Base-by-base conservation (phyloP, 2,797 vertebrate genomes). In the Pipistrellus kuhlii region DNA sequence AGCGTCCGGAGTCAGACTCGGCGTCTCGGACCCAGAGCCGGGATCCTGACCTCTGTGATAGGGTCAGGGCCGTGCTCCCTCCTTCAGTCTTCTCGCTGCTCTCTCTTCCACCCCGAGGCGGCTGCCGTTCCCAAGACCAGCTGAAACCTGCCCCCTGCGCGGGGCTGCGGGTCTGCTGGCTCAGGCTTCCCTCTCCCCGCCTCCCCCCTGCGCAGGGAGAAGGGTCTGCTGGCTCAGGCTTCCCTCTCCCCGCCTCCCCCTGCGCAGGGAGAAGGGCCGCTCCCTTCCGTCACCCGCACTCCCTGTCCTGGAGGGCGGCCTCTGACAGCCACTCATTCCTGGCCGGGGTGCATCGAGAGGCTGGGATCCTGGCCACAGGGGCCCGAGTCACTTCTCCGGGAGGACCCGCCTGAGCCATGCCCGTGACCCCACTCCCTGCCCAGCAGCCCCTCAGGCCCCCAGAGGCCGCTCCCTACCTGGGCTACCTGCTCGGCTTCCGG, bases 401-500 rank as follows among this genome's bases (percentile, higher is more conserved):
- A 94, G 23, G 25, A 75, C 10, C 23, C 3, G 21, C 66, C 32
- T 27, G 77, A 68, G 11, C 7, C 18, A 6, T 0, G 6, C 38
- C 32, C 2, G 2, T 1, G 30, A 59, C 20, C 59, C 32, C 21
- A 1, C 0, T 20, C 48, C 48, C 38, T 10, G 51, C 44, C 51
- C 32, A 17, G 23, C 18, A 8, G 57, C 10, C 76, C 32, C 6
- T 5, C 7, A 2, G 64, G 64, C 12, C 41, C 51, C 75, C 62
- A 51, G 53, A 84, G 21, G 44, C 30, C 0, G 0, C 13, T 41
- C 53, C 68, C 27, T 27, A 48, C 18, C 38, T 48, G 44, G 69
- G 75, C 59, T 8, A 91, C 94, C 94, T 93, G 82, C 38, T 57
- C 35, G 30, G 17, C 78, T 95, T 93, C 87, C 20, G 23, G 77